Conservation (phyloP, 2,797 vertebrate genomes). For the Odontamblyopus rebecca region DNA sequence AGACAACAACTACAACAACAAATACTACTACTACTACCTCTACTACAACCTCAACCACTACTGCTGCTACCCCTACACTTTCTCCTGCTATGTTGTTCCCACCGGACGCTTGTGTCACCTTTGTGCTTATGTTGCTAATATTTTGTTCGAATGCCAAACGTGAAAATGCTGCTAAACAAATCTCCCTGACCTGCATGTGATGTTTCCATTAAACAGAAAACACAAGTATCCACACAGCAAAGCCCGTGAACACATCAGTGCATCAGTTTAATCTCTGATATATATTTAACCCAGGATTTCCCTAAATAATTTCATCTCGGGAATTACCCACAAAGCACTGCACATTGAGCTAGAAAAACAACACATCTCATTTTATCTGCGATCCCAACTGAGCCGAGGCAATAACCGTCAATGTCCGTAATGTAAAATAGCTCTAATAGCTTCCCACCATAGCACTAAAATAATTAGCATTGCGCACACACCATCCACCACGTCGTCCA, state of each 20-base stretch:
- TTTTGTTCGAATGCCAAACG: too few species aligned
- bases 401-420: constrained; percentile 28
- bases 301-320: constrained; percentile 32
- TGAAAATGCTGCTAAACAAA: too few species aligned
- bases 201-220: neutral
- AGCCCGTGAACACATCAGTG: neutral
- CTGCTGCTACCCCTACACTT: too few species aligned
- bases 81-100: too few species aligned
- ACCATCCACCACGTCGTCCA: constrained; percentile 39
- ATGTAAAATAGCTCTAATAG: constrained; percentile 34
- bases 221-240: neutral
- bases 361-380: constrained; percentile 51
- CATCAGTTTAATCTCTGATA: constrained; percentile 38
- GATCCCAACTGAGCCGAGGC: constrained; percentile 30
- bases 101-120: too few species aligned
- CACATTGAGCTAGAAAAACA: constrained; percentile 31
- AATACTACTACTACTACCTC: too few species aligned
- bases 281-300: constrained; percentile 50
- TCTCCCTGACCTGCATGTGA: neutral
- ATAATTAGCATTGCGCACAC: constrained; percentile 40
- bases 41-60: too few species aligned
- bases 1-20: too few species aligned
- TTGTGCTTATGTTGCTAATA: too few species aligned
- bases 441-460: constrained; percentile 31
- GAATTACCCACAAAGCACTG: constrained; percentile 35